Conservation (phyloP, 1,140 invertebrate species). For the Medauroidea extradentata region DNA sequence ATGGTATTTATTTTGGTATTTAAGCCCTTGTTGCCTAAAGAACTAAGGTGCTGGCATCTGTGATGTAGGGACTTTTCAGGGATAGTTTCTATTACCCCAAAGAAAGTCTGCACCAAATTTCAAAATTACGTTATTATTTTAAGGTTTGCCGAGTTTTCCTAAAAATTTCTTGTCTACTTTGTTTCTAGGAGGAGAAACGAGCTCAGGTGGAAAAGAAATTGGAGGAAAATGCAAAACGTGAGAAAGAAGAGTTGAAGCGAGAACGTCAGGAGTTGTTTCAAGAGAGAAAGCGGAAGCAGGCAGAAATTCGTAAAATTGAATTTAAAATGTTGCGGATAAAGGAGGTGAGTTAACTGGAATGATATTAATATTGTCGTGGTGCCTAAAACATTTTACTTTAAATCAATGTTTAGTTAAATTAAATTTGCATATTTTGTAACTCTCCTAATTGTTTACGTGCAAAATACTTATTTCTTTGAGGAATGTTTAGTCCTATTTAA, state of each 20-base stretch:
- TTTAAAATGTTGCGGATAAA: conserved; percentile 82
- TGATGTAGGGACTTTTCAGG: too few species aligned
- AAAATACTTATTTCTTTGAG: too few species aligned
- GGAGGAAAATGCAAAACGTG: conserved; percentile 82
- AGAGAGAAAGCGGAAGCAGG: conserved; percentile 79
- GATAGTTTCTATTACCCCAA: too few species aligned
- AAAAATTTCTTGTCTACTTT: background rate
- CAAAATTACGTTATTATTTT: too few species aligned
- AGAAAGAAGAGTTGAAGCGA: conserved; percentile 79
- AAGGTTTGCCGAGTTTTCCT: too few species aligned
- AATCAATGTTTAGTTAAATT: background rate
- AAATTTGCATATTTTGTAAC: background rate
- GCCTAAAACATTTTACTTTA: too few species aligned
- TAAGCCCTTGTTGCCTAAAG: too few species aligned
- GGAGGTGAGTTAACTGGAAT: conserved; percentile 54
- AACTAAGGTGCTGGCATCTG: too few species aligned
- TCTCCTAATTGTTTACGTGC: too few species aligned
- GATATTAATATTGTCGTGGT: conserved; percentile 8
- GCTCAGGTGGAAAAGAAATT: conserved; percentile 90
- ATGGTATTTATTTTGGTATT: too few species aligned
- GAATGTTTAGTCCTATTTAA: too few species aligned
- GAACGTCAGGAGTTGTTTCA: conserved; percentile 82
- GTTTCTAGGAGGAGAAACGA: conserved; percentile 66
- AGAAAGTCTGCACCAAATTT: background rate
- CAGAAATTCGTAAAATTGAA: conserved; percentile 84